Evolutionary conservation across 2,797 vertebrate genomes (phyloP).

Genomic region (Sebastes matsubarae): DNA sequence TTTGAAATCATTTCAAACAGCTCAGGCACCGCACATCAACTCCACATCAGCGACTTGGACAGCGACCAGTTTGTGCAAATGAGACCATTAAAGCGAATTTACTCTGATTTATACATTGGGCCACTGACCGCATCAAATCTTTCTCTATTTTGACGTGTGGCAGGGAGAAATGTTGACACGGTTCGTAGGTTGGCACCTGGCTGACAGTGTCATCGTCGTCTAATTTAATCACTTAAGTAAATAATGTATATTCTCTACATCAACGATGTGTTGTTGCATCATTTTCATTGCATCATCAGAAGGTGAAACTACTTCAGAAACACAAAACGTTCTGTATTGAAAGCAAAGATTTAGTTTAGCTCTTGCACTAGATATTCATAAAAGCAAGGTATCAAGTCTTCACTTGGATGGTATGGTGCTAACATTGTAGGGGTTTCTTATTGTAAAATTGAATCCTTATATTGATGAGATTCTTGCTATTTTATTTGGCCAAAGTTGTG

Average conservation of each 20-base stretch:
- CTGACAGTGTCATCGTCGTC: not conserved
- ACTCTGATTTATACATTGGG: not conserved
- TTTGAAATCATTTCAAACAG: conserved; percentile 56
- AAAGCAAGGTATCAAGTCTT: not conserved
- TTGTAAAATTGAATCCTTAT: too few species aligned
- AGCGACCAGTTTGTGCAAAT: conserved; percentile 3
- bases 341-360: not conserved
- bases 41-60: conserved; percentile 27
- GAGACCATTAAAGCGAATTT: not conserved
- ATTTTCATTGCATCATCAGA: not conserved
- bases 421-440: not conserved
- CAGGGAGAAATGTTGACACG: not conserved
- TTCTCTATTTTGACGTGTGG: not conserved
- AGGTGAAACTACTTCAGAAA: not conserved
- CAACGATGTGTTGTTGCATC: not conserved
- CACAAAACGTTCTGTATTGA: not conserved
- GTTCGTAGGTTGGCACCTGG: not conserved
- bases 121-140: not conserved
- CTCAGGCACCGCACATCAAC: conserved; percentile 10
- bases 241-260: conserved; percentile 1
- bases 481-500: not conserved
- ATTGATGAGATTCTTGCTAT: not conserved
- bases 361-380: not conserved
- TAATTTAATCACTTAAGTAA: not conserved
- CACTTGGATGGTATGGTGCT: not conserved